These are phyloP conservation scores for Halictus ligatus DNA, from an alignment of 2,888 invertebrate genomes.

Conservation along the genomic window DNA sequence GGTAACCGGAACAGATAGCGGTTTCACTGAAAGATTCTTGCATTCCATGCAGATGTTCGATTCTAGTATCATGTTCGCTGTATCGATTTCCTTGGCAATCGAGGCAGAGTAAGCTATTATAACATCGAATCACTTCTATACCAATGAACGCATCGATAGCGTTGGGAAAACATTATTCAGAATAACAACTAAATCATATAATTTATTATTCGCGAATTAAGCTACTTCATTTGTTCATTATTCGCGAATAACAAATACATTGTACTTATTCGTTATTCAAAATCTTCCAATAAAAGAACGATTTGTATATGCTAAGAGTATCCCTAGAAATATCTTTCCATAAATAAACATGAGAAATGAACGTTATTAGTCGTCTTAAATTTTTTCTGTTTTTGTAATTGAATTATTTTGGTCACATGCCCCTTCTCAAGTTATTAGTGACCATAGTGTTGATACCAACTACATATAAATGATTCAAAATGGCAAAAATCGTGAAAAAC, in stretches of 20 bases:
- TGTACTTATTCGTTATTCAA: background rate
- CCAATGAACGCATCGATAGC: background rate
- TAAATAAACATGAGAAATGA: background rate
- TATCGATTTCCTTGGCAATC: background rate
- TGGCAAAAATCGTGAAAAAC: too few species aligned
- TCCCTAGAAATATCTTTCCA: too few species aligned
- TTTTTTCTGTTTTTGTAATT: too few species aligned
- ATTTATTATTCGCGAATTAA: background rate
- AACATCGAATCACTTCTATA: background rate
- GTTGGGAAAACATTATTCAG: background rate
- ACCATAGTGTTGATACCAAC: too few species aligned
- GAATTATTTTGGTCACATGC: too few species aligned
- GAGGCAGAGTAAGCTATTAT: background rate
- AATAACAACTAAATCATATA: background rate
- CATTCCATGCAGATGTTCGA: background rate
- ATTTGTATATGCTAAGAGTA: background rate
- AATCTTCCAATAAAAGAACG: background rate
- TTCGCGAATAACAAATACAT: background rate
- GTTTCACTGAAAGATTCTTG: constrained; percentile 2
- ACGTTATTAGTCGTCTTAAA: background rate
- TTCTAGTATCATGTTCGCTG: background rate
- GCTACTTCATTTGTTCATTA: background rate
- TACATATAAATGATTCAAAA: too few species aligned
- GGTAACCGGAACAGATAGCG: constrained; percentile 5
- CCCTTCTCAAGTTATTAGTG: too few species aligned